Base-by-base conservation (phyloP, 2,797 vertebrate species). In the Catostomus latipinnis region DNA sequence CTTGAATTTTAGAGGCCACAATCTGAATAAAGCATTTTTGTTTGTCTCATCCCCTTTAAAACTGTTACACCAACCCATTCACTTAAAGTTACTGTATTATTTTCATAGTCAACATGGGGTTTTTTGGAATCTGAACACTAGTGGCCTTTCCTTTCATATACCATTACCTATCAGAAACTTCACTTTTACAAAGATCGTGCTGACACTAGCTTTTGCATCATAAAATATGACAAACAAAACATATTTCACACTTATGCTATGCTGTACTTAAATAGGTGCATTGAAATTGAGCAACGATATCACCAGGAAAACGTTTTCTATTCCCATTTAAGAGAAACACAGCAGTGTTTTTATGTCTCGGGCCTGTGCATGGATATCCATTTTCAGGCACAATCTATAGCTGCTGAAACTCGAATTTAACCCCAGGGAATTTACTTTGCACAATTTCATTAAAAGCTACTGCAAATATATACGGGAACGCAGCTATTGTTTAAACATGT, bases 141-240 rank as follows among this genome's bases (percentile, higher is more conserved):
- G 11, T 49, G 61, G 61, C 49, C 46, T 83, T 80, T 71, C 53
- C 80, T 76, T 80, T 81, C 74, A 80, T 81, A 71, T 74, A 69
- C 10, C 34, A 53, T 66, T 80, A 63, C 50, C 74, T 77, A 66
- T 52, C 73, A 49, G 34, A 70, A 57, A 53, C 45, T 65, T 70
- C 14, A 34, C 34, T 34, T 34, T 34, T 48, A 77, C 46, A 34
- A 69, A 60, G 63, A 62, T 2, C 43, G 10, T n/a, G 65, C 76
- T 79, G 70, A 78, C 74, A 76, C 43, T 18, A 34, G 67, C 57
- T 16, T 63, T 49, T 43, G 57, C 45, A 70, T 62, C 66, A 52
- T 22, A 43, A 67, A 80, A 69, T 67, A 62, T 66, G 83, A 65
- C 71, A 70, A 74, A 22, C n/a, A 63, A 71, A 69, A 69, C 71